Evolutionary conservation across 2,888 invertebrate species (phyloP).

Genomic region (Drosophila meridionalis): DNA sequence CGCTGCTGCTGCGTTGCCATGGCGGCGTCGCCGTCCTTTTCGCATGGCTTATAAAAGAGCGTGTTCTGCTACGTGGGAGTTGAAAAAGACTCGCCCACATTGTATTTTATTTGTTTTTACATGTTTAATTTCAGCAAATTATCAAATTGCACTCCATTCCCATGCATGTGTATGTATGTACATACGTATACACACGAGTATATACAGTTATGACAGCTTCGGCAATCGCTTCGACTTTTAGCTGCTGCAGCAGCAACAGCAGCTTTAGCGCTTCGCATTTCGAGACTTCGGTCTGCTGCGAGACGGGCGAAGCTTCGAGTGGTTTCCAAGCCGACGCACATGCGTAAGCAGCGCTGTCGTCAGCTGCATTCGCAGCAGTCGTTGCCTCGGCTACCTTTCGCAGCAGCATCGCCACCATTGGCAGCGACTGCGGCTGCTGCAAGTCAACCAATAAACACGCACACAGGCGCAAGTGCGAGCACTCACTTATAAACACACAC

Average conservation of each 20-base stretch:
- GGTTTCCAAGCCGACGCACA: slow-evolving; percentile 57
- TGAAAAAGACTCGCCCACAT: slow-evolving; percentile 29
- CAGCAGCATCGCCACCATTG: slow-evolving; percentile 4
- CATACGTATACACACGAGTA: neutral
- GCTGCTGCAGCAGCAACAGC: slow-evolving; percentile 48
- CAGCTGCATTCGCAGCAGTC: slow-evolving; percentile 42
- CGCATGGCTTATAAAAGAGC: slow-evolving; percentile 3
- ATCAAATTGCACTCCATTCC: slow-evolving; percentile 42
- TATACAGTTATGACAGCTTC: slow-evolving; percentile 38
- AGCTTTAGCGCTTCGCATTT: slow-evolving; percentile 38
- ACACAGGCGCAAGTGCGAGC: slow-evolving; percentile 19
- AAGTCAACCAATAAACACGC: slow-evolving; percentile 44
- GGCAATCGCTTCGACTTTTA: slow-evolving; percentile 38
- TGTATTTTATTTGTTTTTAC: slow-evolving; percentile 30
- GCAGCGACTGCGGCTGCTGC: slow-evolving; percentile 26
- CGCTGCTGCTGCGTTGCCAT: slow-evolving; percentile 22
- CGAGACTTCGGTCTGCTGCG: slow-evolving; percentile 27
- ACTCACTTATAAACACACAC: slow-evolving; percentile 17
- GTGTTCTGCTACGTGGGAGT: neutral
- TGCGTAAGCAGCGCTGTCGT: slow-evolving; percentile 62
- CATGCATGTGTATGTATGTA: neutral
- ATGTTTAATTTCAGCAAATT: slow-evolving; percentile 49
- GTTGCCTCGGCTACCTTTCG: slow-evolving; percentile 22
- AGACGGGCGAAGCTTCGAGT: slow-evolving; percentile 44
- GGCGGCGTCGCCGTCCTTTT: slow-evolving; percentile 3